Evolutionary conservation across 2,888 invertebrate species (phyloP).

Genomic region (Xylota sylvarum): DNA sequence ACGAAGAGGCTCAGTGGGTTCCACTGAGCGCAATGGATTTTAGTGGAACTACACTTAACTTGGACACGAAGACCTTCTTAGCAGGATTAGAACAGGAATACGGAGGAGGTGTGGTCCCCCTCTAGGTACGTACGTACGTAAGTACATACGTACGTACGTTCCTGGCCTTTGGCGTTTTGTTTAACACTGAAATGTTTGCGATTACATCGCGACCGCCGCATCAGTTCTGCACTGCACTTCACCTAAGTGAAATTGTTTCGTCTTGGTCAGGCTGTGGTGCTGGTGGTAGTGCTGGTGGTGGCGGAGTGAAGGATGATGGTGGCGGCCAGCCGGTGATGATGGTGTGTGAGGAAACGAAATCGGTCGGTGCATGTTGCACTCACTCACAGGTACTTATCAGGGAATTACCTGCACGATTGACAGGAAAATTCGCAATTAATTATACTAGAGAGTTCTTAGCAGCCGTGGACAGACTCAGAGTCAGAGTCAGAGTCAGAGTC

Average conservation of each 20-base stretch:
- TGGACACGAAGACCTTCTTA: constrained; percentile 41
- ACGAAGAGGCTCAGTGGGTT: constrained; percentile 43
- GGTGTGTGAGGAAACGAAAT: constrained; percentile 45
- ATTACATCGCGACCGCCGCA: constrained; percentile 73
- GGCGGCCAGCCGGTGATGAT: constrained; percentile 18
- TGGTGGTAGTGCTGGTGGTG: neutral
- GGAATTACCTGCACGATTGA: constrained; percentile 77
- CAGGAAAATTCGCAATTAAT: constrained; percentile 77
- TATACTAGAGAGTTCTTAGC: constrained; percentile 64
- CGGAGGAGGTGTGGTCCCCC: constrained; percentile 40
- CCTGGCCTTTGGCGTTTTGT: constrained; percentile 72
- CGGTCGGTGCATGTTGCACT: constrained; percentile 73
- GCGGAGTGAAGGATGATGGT: neutral
- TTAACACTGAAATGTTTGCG: constrained; percentile 73
- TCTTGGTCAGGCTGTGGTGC: constrained; percentile 46
- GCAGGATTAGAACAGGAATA: constrained; percentile 53
- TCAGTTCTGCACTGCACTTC: constrained; percentile 54
- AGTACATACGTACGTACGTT: constrained; percentile 20
- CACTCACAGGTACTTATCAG: constrained; percentile 77
- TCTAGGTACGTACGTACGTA: constrained; percentile 6
- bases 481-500: no score
- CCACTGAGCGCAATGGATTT: constrained; percentile 7
- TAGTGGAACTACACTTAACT: constrained; percentile 3
- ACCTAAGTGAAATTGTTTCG: constrained; percentile 71
- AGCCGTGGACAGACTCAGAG: neutral